phyloP scores from a whole-genome alignment of 2,797 vertebrate species.

The Alcedo atthis region DNA sequence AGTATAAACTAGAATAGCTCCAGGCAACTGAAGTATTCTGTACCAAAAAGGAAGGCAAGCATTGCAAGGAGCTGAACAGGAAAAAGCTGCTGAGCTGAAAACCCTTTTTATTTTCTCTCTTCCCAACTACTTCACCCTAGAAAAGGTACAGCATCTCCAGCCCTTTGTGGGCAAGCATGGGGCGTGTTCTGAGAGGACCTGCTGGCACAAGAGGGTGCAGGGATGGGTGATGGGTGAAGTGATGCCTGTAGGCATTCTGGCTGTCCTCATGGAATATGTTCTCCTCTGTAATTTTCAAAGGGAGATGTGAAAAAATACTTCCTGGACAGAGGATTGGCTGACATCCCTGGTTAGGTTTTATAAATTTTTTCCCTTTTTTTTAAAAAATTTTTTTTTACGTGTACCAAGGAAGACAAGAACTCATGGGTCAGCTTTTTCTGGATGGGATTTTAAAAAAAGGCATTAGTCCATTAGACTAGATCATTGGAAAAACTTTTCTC shows the following conservation, averaged over 20 bases:
- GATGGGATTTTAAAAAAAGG: background rate
- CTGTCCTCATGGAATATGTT: conserved; percentile 31
- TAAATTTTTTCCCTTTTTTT: background rate
- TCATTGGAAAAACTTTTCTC: background rate
- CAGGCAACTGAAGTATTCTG: conserved; percentile 63
- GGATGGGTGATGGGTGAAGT: conserved; percentile 14
- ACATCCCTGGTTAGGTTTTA: background rate
- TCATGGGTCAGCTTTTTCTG: background rate
- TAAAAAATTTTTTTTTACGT: background rate
- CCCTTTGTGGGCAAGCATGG: background rate
- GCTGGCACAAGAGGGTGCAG: conserved; percentile 14
- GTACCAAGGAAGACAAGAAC: background rate
- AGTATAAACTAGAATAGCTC: conserved; percentile 57
- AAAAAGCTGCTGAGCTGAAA: conserved; percentile 41
- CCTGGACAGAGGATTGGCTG: conserved; percentile 2
- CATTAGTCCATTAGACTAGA: background rate
- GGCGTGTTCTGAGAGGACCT: conserved; percentile 28
- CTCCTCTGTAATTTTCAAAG: conserved; percentile 1
- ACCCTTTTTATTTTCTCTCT: conserved; percentile 30
- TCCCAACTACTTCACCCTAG: conserved; percentile 36
- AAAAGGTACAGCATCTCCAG: conserved; percentile 24
- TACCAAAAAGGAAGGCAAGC: conserved; percentile 62
- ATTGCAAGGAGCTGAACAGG: conserved; percentile 39
- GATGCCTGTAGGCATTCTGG: conserved; percentile 31
- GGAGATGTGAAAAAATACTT: background rate